Conservation (phyloP, 2,888 invertebrate genomes). For the Megalurothrips usitatus region DNA sequence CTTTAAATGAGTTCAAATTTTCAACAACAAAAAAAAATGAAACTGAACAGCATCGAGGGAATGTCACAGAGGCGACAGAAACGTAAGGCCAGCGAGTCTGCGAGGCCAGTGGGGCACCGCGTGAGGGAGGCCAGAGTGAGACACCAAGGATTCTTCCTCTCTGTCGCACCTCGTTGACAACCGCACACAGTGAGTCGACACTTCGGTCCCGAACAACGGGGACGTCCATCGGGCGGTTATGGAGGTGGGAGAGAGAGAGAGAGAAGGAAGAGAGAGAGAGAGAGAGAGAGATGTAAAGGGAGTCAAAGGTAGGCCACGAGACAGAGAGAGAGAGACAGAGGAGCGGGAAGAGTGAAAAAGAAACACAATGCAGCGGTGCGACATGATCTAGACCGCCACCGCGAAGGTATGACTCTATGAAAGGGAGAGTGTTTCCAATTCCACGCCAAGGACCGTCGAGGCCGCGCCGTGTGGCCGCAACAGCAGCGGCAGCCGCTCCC, state of each 20-base stretch:
- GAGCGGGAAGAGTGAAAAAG: background rate
- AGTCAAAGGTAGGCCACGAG: background rate
- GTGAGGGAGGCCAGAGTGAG: too few relatives aligned
- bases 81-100: too few relatives aligned
- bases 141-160: too few relatives aligned
- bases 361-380: background rate
- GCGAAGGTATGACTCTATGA: background rate
- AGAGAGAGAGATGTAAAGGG: background rate
- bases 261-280: background rate
- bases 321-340: background rate
- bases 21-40: too few relatives aligned
- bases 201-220: background rate
- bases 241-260: background rate
- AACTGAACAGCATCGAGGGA: too few relatives aligned
- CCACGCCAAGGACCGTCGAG: background rate
- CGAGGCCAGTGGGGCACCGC: too few relatives aligned
- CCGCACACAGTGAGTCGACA: background rate
- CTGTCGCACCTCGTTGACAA: background rate
- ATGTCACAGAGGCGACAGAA: too few relatives aligned
- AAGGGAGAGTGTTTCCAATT: constrained; percentile 24
- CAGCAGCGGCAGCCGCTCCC: background rate
- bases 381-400: background rate
- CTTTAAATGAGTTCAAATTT: too few relatives aligned
- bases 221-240: background rate
- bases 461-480: background rate